A percentile compares a stretch with the other conserved stretches of the same genome.
phyloP scores from a whole-genome alignment of 2,113 vertebrate species.

The Notiomystis cincta region DNA sequence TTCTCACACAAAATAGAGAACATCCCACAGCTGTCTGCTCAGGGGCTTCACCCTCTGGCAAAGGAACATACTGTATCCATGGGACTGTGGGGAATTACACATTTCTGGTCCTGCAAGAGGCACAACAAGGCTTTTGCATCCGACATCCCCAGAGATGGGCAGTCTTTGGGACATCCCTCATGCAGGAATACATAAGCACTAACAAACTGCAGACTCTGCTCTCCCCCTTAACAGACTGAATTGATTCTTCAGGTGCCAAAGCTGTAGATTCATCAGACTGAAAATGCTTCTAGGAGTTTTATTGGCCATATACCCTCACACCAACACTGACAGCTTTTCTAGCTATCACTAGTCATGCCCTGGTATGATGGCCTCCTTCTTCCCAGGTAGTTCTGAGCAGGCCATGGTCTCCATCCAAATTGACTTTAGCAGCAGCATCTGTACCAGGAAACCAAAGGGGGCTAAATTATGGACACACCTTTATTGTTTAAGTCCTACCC shows the following conservation, averaged over 20 bases:
- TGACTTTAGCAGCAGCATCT: not conserved
- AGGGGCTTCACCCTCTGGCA: not conserved
- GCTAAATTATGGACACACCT: not conserved
- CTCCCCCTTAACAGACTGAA: not conserved
- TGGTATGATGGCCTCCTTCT: not conserved
- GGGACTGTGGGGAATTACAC: not conserved
- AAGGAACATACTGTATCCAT: not conserved
- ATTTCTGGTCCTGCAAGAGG: not conserved
- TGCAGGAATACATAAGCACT: not conserved
- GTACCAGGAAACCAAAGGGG: not conserved
- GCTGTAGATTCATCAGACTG: not conserved
- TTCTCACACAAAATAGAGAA: not conserved
- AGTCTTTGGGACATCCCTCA: rapidly evolving
- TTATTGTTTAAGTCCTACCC: not conserved
- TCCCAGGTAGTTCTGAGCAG: not conserved
- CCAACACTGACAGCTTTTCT: not conserved
- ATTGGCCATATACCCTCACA: not conserved
- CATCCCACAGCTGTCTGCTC: not conserved
- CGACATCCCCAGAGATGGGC: not conserved
- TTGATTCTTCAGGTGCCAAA: not conserved
- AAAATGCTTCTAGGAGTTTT: not conserved
- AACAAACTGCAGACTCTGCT: not conserved
- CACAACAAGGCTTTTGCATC: not conserved
- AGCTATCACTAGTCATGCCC: not conserved
- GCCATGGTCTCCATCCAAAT: rapidly evolving